Percentiles rank a stretch among this genome's conserved stretches.
Conservation (phyloP, 1,140 invertebrate genomes). For the Cydia splendana region DNA sequence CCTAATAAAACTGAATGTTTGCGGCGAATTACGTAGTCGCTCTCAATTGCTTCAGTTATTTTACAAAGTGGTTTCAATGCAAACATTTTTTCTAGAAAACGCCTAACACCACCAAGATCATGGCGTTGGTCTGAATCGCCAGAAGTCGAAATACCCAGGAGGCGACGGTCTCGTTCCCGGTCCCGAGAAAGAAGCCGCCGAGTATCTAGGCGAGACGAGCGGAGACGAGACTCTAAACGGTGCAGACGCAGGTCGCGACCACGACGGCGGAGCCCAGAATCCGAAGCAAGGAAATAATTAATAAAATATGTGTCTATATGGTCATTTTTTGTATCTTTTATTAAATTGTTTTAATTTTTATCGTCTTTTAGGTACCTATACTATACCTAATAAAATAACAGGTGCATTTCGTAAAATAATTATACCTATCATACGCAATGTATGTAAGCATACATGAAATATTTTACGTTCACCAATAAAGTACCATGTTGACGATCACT, state of each 20-base stretch:
- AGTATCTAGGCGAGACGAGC: background rate
- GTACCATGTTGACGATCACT: no score
- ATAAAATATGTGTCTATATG: background rate
- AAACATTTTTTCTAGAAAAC: conserved; percentile 14
- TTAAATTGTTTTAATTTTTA: no score
- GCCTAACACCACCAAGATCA: conserved; percentile 68
- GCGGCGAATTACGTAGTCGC: no score
- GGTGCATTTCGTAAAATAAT: no score
- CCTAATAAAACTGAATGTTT: no score
- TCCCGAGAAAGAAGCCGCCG: conserved; percentile 35
- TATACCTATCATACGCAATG: no score
- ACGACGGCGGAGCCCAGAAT: background rate
- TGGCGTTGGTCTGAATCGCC: conserved; percentile 91
- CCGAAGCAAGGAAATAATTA: background rate
- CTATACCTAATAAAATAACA: no score
- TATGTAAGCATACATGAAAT: no score
- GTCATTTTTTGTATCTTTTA: no score
- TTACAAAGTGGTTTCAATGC: background rate
- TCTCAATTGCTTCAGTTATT: background rate
- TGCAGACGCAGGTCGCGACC: conserved; percentile 1
- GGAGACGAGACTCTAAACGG: background rate
- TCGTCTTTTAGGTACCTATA: no score
- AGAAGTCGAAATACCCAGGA: conserved; percentile 70
- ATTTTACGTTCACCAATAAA: no score
- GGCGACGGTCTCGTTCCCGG: conserved; percentile 37